Evolutionary conservation across 2,888 invertebrate genomes (phyloP).

Genomic region (Caenorhabditis parvicauda): DNA sequence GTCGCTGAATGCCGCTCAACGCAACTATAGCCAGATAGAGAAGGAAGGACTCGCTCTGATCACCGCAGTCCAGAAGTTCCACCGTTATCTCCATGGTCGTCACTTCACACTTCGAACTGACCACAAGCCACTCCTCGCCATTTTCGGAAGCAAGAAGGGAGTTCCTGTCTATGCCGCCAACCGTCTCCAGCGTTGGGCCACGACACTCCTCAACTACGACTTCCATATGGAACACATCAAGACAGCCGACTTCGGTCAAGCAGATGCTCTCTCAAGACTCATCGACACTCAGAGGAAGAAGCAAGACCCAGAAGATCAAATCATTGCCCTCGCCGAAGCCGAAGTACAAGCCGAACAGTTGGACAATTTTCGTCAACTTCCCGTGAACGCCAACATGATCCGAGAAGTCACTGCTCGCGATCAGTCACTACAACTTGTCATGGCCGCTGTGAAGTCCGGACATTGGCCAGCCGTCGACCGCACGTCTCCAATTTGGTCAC

Average conservation of each 20-base stretch:
- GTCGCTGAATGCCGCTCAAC: conserved; percentile 9
- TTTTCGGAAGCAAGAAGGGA: conserved; percentile 14
- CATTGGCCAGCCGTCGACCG: too few species aligned
- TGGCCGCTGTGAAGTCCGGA: neutral
- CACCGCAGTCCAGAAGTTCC: conserved; percentile 12
- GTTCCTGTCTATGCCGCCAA: conserved; percentile 7
- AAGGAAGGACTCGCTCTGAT: conserved; percentile 23
- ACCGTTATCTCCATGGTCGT: conserved; percentile 17
- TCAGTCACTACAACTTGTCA: neutral
- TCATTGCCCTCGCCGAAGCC: conserved; percentile 4
- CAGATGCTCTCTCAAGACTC: conserved; percentile 12
- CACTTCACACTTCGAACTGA: conserved; percentile 17
- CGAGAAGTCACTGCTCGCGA: neutral
- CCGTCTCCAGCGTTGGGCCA: conserved; percentile 10
- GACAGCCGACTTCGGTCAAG: conserved; percentile 11
- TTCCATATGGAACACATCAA: conserved; percentile 10
- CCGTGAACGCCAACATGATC: neutral
- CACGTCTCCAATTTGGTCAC: too few species aligned
- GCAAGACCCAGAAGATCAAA: conserved; percentile 5
- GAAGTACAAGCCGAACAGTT: neutral
- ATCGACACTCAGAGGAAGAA: conserved; percentile 2
- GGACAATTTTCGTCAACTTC: neutral
- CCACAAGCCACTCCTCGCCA: conserved; percentile 17
- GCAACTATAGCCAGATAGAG: conserved; percentile 19
- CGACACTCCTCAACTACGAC: conserved; percentile 9